A percentile compares a stretch with the other conserved stretches of the same genome.
phyloP scores from a whole-genome alignment of 2,888 invertebrate genomes.

The Brenthis hecate region DNA sequence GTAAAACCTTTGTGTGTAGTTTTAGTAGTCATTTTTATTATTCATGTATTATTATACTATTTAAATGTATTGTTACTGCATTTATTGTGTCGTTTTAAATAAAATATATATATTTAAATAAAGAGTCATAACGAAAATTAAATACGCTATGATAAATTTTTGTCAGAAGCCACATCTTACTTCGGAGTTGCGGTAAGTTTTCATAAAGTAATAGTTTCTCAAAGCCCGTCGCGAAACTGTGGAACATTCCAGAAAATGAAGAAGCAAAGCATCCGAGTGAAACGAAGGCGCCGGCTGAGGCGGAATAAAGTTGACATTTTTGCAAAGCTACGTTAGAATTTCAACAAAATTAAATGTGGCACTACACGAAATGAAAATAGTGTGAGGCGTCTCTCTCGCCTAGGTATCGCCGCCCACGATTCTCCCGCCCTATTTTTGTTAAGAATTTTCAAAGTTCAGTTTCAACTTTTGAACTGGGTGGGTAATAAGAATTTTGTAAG shows the following conservation, averaged over 20 bases:
- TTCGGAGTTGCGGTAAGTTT: conserved; percentile 75
- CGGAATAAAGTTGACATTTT: conserved; percentile 83
- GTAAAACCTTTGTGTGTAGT: neutral
- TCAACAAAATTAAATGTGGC: conserved; percentile 83
- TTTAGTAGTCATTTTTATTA: neutral
- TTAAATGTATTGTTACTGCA: neutral
- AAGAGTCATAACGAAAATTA: conserved; percentile 80
- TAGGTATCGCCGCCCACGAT: conserved; percentile 25
- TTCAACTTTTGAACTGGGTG: conserved; percentile 16
- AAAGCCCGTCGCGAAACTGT: conserved; percentile 78
- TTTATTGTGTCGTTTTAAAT: neutral
- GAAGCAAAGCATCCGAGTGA: conserved; percentile 75
- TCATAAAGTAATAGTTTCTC: conserved; percentile 80
- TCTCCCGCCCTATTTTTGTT: conserved; percentile 58
- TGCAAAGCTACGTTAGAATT: conserved; percentile 81
- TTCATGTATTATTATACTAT: neutral
- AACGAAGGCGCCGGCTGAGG: conserved; percentile 75
- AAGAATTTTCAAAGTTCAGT: conserved; percentile 47
- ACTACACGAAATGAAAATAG: conserved; percentile 80
- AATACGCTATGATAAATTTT: conserved; percentile 80
- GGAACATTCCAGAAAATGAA: conserved; percentile 78
- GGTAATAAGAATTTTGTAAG: conserved; percentile 19
- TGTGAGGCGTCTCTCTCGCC: conserved; percentile 51
- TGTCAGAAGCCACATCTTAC: conserved; percentile 75
- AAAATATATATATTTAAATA: conserved; percentile 45